Base-by-base conservation (phyloP, 2,113 vertebrate genomes). In the Illadopsis cleaveri region DNA sequence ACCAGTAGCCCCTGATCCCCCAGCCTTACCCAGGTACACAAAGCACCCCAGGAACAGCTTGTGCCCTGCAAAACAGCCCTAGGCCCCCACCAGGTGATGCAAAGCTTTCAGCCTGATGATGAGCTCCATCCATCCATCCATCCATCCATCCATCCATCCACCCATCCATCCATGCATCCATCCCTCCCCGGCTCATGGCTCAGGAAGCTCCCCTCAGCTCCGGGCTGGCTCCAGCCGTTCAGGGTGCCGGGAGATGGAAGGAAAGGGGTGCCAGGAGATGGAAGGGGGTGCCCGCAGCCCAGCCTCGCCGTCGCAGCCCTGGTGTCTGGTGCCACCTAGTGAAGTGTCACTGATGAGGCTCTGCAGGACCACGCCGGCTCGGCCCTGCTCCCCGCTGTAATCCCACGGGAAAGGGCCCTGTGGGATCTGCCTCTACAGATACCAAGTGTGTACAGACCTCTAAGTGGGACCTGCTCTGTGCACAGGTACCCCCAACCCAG, bases 291-390 rank as follows among this genome's bases (percentile, higher is more conserved):
- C 6, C 60, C 37, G 7, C 38, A 13, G 35, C 62, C 17, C 82
- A 6, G 44, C 1, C 0, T 13, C 25, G 23, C 15, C 30, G 16
- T 37, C 27, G 16, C 3, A 82, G 57, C 7, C 7, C 84, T 60
- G 94, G 94, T 84, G 65, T 94, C 87, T 97, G 92, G 95, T 96
- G 96, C 94, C 95, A 93, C 24, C 96, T 95, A 95, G 93, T 87
- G 96, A 50, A 76, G 69, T 30, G 37, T 20, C 23, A 9, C 1
- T 9, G 5, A 2, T 1, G 80, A 27, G 64, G 83, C 54, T 40
- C 58, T 15, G 75, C 71, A 53, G 56, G 37, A 23, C 11, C 12
- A 10, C 1, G 2, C 28, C 18, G 38, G 10, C 15, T 9, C 2
- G 0, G 76, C 31, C 17, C 33, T 3, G 53, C 54, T 65, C 31